Base-by-base conservation (phyloP, 2,888 invertebrate species). In the Pomacea canaliculata region DNA sequence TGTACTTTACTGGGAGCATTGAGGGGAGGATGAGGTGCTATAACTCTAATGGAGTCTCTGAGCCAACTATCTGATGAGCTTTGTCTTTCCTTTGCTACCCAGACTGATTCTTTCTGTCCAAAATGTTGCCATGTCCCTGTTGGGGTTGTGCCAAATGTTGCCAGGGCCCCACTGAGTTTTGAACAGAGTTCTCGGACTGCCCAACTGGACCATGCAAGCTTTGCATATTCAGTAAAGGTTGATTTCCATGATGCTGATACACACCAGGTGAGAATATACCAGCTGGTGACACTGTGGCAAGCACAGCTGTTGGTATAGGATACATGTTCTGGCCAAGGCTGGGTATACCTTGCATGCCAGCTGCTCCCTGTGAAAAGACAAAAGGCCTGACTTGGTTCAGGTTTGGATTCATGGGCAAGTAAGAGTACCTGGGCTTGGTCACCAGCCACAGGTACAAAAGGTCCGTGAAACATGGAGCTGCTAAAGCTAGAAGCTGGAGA, bases 221-320 rank as follows among this genome's bases (percentile, higher is more conserved):
- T 12, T 68, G 74, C 74, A 74, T 69, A 62, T 49, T 74, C 10
- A 69, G 74, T 8, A 69, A 74, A 46, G 68, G 46, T 16, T 73
- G 76, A 67, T 72, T 69, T n/a, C 18, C 13, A 23, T 48, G 76
- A 51, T 77, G 68, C 23, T 63, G 67, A 8, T 66, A 7, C 10
- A 56, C 46, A 56, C 67, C 51, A 7, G 76, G 62, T 23, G 71
- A 70, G 46, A 67, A 48, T n/a, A 71, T 51, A 59, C 72, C 56
- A 13, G 23, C 23, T 48, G 76, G 69, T 16, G 72, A 71, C 72
- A 77, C 46, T 46, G 70, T 49, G 37, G 68, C 12, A n/a, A 69
- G 62, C 69, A 74, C 27, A 67, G 59, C 62, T 23, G 56, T 59
- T 37, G 46, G 68, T 18, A 27, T 37, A 67, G 69, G n/a, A 56